Conservation (phyloP, 2,113 vertebrate species). For the Ciconia stormi region DNA sequence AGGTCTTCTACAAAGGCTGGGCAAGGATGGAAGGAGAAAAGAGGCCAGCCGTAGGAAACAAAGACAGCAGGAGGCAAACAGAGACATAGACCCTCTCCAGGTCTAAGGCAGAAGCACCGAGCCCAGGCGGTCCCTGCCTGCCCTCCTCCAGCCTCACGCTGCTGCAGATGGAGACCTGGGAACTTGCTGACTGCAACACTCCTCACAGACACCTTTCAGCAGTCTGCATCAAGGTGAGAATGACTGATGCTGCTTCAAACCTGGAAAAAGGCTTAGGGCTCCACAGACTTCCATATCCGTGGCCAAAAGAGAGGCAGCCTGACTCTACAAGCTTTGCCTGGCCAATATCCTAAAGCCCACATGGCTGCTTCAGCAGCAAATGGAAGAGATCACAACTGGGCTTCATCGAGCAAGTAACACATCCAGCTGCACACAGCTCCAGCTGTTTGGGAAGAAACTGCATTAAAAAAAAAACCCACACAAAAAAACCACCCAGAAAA, state of each 20-base stretch:
- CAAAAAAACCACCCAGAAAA: not conserved
- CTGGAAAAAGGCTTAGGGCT: not conserved
- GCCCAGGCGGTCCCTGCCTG: not conserved
- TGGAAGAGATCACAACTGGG: not conserved
- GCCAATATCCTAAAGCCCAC: not conserved
- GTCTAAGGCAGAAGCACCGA: not conserved
- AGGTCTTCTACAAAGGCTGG: not conserved
- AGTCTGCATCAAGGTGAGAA: not conserved
- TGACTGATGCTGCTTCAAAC: not conserved
- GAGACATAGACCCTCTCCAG: not conserved
- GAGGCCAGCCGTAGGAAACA: not conserved
- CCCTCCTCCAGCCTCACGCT: not conserved
- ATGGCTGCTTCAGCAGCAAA: not conserved
- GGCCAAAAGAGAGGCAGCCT: not conserved
- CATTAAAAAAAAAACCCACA: not conserved
- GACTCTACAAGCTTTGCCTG: not conserved
- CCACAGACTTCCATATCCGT: not conserved
- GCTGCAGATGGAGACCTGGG: not conserved
- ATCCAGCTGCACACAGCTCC: constrained; percentile 20
- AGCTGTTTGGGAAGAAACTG: not conserved
- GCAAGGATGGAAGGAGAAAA: not conserved
- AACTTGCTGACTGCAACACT: accelerated
- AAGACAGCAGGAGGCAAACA: not conserved
- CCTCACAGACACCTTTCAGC: not conserved
- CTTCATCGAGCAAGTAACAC: not conserved